Evolutionary conservation across 2,888 invertebrate genomes (phyloP).

Genomic region (Cerceris ruficornis): DNA sequence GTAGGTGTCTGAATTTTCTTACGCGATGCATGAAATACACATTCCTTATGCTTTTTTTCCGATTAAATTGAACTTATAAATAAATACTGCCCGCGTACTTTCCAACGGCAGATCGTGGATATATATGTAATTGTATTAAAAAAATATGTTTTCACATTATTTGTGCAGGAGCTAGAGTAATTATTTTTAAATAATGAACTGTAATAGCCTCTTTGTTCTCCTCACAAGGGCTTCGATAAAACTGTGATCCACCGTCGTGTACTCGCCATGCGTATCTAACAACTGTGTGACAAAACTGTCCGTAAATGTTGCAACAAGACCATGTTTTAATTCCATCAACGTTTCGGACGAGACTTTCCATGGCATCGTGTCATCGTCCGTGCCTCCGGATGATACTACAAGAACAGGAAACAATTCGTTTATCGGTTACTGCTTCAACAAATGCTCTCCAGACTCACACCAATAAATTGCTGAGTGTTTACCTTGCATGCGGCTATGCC

Average conservation of each 20-base stretch:
- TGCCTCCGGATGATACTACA: constrained; percentile 61
- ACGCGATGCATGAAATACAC: too few species aligned
- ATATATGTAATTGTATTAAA: constrained; percentile 9
- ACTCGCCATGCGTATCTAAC: constrained; percentile 87
- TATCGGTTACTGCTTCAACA: not conserved
- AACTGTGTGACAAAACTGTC: constrained; percentile 91
- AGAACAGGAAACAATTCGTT: not conserved
- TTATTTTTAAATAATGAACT: constrained; percentile 87
- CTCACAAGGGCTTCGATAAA: constrained; percentile 90
- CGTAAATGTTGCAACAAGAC: constrained; percentile 88
- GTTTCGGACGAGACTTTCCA: constrained; percentile 86
- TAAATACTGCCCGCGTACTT: constrained; percentile 30
- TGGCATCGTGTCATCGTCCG: constrained; percentile 74
- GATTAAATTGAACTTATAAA: constrained; percentile 2
- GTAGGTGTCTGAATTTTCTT: too few species aligned
- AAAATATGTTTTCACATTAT: constrained; percentile 1
- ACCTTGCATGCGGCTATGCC: constrained; percentile 71
- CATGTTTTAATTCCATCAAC: constrained; percentile 87
- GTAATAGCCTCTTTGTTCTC: constrained; percentile 90
- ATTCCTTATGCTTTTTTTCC: too few species aligned
- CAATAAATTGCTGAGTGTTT: not conserved
- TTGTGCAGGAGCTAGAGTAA: not conserved
- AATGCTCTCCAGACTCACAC: not conserved
- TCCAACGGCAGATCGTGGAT: constrained; percentile 13
- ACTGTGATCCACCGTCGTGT: constrained; percentile 86